Evolutionary conservation across 2,797 vertebrate species (phyloP).

Genomic region (Melanotaenia pygmaea): DNA sequence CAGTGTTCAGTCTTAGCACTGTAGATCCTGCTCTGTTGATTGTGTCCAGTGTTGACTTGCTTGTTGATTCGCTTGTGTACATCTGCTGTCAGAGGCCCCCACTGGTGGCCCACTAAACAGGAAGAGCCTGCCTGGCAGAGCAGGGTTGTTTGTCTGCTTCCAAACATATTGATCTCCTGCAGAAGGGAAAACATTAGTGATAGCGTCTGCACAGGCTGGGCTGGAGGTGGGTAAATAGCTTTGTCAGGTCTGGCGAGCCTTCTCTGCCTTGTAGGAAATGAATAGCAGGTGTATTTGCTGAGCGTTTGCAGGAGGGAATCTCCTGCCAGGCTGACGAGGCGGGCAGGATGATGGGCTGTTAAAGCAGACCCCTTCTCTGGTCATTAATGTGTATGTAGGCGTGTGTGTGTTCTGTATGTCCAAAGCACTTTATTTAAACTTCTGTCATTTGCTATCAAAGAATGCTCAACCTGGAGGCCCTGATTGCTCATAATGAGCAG

Average conservation of each 20-base stretch:
- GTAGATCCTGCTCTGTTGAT: constrained; percentile 64
- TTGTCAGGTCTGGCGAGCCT: constrained; percentile 80
- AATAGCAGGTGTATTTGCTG: constrained; percentile 83
- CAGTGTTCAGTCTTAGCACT: constrained; percentile 55
- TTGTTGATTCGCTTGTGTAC: constrained; percentile 76
- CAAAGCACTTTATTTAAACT: neutral
- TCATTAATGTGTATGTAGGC: constrained; percentile 31
- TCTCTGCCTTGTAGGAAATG: constrained; percentile 76
- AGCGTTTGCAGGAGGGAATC: constrained; percentile 73
- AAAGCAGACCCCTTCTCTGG: constrained; percentile 32
- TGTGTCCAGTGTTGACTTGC: constrained; percentile 76
- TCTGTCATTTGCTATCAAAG: constrained; percentile 9
- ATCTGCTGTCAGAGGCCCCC: constrained; percentile 78
- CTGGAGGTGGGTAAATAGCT: constrained; percentile 80
- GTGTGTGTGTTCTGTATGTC: neutral
- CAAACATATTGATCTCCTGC: constrained; percentile 86
- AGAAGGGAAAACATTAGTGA: constrained; percentile 84
- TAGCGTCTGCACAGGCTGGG: constrained; percentile 69
- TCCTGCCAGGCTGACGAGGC: constrained; percentile 72
- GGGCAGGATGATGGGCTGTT: constrained; percentile 63
- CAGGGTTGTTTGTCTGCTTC: constrained; percentile 81
- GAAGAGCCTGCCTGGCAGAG: constrained; percentile 72
- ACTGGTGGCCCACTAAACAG: constrained; percentile 72
- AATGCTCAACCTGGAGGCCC: constrained; percentile 7
- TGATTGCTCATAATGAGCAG: constrained; percentile 12